Base-by-base conservation (phyloP, 64 coral and sea anemone genomes). In the Pachyseris speciosa region DNA sequence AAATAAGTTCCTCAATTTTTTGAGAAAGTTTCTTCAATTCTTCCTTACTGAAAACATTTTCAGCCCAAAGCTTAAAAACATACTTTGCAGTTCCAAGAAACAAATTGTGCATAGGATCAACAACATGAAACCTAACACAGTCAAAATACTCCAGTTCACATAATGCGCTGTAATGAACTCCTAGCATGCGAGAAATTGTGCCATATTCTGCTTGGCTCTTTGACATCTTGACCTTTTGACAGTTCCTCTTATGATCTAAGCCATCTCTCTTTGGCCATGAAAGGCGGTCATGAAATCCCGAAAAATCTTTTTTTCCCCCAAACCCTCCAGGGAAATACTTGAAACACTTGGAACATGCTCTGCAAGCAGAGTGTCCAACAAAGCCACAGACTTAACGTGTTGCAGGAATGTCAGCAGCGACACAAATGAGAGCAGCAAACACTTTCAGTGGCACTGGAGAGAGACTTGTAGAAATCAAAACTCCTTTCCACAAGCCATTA, bases 111-210 rank as follows among this genome's bases (percentile, higher is more conserved):
- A 89, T 89, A 7, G 87, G 72, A 30, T 89, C 87, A 69, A 90
- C 71, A 5, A 90, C 80, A 45, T 33, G 36, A 90, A 90, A 90
- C 22, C 73, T n/a, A 58, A 93, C 91, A 88, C 86, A 86, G 65
- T 80, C 75, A 69, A 90, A 90, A 48, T 86, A 92, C 29, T 69
- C 68, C 27, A 92, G 67, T 58, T 53, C 24, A 31, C 59, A 50
- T 17, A 85, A 37, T 37, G 64, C 80, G 41, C 69, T 92, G 24
- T 80, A 80, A 6, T 58, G 76, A 31, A 49, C 47, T 29, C 45
- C 76, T 10, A 53, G 37, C 33, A 33, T 80, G 57, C 76, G 47
- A 28, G 76, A 49, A 24, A 50, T 36, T 2, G 32, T 26, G 43
- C 57, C 57, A 65, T 64, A 31, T 85, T 64, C 53, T 44, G 53